A percentile compares a stretch with the other conserved stretches of the same genome.
phyloP scores from a whole-genome alignment of 1,140 invertebrate genomes.

The Acyrthosiphon pisum region DNA sequence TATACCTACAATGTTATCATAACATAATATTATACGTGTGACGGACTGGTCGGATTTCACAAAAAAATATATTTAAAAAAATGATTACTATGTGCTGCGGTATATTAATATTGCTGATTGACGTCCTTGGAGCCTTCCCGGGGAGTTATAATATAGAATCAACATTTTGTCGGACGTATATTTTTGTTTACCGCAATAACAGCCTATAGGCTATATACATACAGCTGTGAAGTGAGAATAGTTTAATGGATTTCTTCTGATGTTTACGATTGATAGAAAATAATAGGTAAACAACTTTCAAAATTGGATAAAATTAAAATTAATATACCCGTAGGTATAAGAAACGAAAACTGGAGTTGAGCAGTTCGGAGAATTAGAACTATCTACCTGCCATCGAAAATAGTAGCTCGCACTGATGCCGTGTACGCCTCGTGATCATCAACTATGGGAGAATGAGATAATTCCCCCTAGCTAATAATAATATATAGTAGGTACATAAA shows the following conservation, averaged over 20 bases:
- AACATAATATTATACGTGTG: no score
- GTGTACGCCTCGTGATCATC: not conserved
- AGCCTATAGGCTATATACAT: not conserved
- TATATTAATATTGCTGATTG: not conserved
- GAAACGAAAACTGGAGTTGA: not conserved
- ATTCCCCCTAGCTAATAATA: not conserved
- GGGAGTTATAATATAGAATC: not conserved
- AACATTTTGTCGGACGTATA: not conserved
- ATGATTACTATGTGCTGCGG: not conserved
- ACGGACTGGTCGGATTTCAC: not conserved
- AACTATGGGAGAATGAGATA: not conserved
- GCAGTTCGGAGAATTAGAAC: not conserved
- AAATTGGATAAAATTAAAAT: not conserved
- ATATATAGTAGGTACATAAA: not conserved
- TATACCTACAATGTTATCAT: not conserved
- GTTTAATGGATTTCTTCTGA: not conserved
- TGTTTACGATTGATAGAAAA: not conserved
- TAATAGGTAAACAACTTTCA: not conserved
- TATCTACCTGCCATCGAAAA: not conserved
- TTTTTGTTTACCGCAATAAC: not conserved
- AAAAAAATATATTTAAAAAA: not conserved
- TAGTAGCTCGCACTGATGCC: not conserved
- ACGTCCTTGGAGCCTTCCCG: not conserved
- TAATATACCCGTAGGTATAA: no score
- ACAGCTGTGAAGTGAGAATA: not conserved